Conservation (phyloP, 1,140 invertebrate genomes). For the Zaprionus vittiger region DNA sequence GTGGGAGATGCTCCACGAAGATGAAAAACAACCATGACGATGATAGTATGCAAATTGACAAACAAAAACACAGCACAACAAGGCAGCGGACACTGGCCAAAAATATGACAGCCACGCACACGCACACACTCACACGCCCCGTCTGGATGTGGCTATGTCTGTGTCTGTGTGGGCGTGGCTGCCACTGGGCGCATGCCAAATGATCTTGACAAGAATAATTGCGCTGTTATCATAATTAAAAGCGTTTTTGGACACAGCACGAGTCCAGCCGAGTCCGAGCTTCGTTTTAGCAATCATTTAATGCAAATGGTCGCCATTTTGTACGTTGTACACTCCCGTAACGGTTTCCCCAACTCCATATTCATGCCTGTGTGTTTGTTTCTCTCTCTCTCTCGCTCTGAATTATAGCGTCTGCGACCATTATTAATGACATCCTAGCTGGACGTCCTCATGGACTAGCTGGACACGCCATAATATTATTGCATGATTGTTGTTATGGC, state of each 20-base stretch:
- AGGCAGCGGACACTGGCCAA: constrained; percentile 29
- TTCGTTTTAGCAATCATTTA: constrained; percentile 80
- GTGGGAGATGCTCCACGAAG: constrained; percentile 20
- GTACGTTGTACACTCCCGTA: constrained; percentile 71
- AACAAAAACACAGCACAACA: constrained; percentile 71
- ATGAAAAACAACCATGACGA: constrained; percentile 82
- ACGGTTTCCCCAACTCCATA: constrained; percentile 18
- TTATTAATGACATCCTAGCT: constrained; percentile 74
- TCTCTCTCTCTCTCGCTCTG: constrained; percentile 27
- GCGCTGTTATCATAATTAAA: constrained; percentile 83
- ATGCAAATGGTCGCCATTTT: constrained; percentile 82
- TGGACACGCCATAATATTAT: constrained; percentile 68
- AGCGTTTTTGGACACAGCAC: constrained; percentile 65
- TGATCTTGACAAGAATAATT: constrained; percentile 83
- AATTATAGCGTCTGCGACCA: constrained; percentile 78
- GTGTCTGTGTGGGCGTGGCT: constrained; percentile 38
- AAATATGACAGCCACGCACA: constrained; percentile 74
- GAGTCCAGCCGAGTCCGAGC: constrained; percentile 28
- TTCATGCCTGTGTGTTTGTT: neutral
- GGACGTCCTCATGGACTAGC: constrained; percentile 31
- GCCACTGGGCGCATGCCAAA: constrained; percentile 56
- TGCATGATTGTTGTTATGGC: constrained; percentile 79
- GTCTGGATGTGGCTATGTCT: neutral
- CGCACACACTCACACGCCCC: constrained; percentile 14
- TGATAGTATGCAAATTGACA: constrained; percentile 83